Percentiles rank a stretch among this genome's conserved stretches.
Evolutionary conservation across 2,888 invertebrate genomes (phyloP).

Genomic region (Anaspis maculata): DNA sequence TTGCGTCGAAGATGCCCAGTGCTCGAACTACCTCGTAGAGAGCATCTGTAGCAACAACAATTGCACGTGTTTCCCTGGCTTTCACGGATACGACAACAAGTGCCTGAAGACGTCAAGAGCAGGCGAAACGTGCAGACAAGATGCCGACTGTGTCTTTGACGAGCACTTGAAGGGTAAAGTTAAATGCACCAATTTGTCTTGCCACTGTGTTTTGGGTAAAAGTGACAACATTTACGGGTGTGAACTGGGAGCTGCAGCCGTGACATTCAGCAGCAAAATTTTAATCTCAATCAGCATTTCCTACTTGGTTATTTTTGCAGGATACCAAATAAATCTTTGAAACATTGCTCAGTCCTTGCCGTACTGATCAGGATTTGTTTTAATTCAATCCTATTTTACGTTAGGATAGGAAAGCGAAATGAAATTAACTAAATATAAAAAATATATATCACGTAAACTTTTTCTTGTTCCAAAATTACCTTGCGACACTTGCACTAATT

Average conservation of each 20-base stretch:
- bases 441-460: no score
- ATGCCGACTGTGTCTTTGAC: slow-evolving; percentile 30
- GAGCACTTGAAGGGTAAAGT: slow-evolving; percentile 20
- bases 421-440: no score
- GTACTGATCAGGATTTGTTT: no score
- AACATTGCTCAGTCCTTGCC: no score
- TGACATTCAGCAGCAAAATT: neutral
- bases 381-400: no score
- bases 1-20: slow-evolving; percentile 34
- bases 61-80: slow-evolving; percentile 29
- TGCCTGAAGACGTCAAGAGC: slow-evolving; percentile 26
- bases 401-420: no score
- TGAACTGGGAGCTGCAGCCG: neutral
- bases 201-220: slow-evolving; percentile 28
- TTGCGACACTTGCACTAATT: no score
- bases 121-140: slow-evolving; percentile 26
- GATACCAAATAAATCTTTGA: no score
- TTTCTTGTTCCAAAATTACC: no score
- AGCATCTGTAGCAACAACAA: no score
- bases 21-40: slow-evolving; percentile 29
- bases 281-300: neutral
- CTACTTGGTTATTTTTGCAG: neutral
- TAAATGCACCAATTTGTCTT: slow-evolving; percentile 28
- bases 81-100: slow-evolving; percentile 26
- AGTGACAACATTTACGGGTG: slow-evolving; percentile 8